These are phyloP conservation scores for Tinea pellionella DNA, from an alignment of 2,888 invertebrate species.

Conservation along the genomic window DNA sequence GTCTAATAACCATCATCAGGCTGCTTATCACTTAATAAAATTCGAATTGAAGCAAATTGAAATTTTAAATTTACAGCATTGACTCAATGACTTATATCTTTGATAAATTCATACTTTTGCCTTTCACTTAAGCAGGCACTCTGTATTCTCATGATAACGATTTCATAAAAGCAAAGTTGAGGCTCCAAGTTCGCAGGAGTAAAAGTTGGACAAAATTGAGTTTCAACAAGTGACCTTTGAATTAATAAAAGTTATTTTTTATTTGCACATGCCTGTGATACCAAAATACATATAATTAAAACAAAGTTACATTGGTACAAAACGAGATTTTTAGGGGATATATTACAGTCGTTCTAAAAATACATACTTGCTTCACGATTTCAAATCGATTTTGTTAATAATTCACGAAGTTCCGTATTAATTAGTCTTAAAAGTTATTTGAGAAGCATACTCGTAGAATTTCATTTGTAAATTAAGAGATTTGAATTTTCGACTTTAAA, in stretches of 20 bases:
- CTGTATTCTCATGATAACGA: slow-evolving; percentile 14
- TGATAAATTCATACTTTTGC: no score
- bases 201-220: slow-evolving; percentile 23
- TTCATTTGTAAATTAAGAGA: background rate
- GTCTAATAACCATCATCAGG: no score
- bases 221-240: slow-evolving; percentile 21
- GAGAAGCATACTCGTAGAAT: background rate
- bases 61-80: no score
- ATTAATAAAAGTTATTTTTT: slow-evolving; percentile 10
- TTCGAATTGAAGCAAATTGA: no score
- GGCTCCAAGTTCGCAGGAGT: slow-evolving; percentile 17
- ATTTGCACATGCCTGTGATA: background rate
- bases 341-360: no score
- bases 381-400: slow-evolving; percentile 3
- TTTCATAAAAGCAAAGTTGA: slow-evolving; percentile 22
- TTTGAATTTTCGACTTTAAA: background rate
- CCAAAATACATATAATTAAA: background rate
- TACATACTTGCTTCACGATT: no score
- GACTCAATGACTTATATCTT: no score
- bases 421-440: slow-evolving; percentile 4
- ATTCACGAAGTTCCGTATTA: background rate
- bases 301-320: no score
- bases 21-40: no score
- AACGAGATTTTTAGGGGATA: no score
- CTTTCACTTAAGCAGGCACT: background rate